Evolutionary conservation across 2,797 vertebrate genomes (phyloP).

Genomic region (Gymnodraco acuticeps): DNA sequence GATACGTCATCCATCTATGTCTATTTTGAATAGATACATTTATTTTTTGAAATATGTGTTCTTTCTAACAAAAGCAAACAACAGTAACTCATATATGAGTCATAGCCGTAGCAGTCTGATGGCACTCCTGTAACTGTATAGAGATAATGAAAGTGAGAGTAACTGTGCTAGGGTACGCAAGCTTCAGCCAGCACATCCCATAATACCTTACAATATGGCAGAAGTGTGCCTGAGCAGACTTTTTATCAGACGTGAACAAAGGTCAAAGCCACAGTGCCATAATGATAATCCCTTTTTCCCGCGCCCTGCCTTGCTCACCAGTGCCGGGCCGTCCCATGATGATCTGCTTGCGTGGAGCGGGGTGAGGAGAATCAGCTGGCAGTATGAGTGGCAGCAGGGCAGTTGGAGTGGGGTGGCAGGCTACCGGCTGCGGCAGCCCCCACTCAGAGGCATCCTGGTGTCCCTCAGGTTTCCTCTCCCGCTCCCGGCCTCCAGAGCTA

Average conservation of each 20-base stretch:
- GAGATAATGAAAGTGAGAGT: conserved; percentile 56
- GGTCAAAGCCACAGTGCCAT: conserved; percentile 24
- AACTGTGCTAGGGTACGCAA: conserved; percentile 28
- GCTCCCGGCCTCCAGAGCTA: conserved; percentile 81
- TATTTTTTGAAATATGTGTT: not conserved
- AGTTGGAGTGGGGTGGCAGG: conserved; percentile 93
- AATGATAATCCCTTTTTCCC: not conserved
- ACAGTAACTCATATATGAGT: conserved; percentile 59
- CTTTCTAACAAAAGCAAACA: conserved; percentile 40
- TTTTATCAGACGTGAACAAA: conserved; percentile 35
- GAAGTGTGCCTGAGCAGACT: conserved; percentile 43
- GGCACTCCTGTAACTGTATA: conserved; percentile 57
- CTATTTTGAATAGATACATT: not conserved
- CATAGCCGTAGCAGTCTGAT: conserved; percentile 53
- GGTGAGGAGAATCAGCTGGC: conserved; percentile 91
- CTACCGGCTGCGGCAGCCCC: conserved; percentile 90
- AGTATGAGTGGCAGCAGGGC: conserved; percentile 93
- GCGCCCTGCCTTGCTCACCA: conserved; percentile 78
- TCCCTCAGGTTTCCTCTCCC: conserved; percentile 81
- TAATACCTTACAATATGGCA: conserved; percentile 16
- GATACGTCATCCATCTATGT: too few species aligned
- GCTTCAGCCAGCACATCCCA: conserved; percentile 25
- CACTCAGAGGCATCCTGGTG: conserved; percentile 80
- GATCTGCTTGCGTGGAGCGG: conserved; percentile 93
- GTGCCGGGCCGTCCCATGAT: conserved; percentile 96